These are phyloP conservation scores for Lycaon pictus DNA, from an alignment of 2,113 vertebrate genomes.

Conservation along the genomic window DNA sequence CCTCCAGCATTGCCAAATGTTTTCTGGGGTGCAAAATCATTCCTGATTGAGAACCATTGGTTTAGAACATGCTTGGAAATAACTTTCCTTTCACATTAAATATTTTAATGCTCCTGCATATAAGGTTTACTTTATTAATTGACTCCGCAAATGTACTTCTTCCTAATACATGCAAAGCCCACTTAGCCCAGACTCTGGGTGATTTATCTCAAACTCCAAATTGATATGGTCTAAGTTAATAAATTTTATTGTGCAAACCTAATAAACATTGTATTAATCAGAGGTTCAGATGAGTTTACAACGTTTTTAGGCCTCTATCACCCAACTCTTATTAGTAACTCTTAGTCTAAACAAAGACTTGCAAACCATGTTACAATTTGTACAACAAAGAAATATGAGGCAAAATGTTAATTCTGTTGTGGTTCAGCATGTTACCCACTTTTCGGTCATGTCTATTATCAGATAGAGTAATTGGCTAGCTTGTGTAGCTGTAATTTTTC, in stretches of 20 bases:
- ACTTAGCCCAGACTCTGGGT: slow-evolving; percentile 54
- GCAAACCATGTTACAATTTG: slow-evolving; percentile 64
- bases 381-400: slow-evolving; percentile 70
- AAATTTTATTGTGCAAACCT: slow-evolving; percentile 61
- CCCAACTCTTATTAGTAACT: slow-evolving; percentile 68
- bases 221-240: slow-evolving; percentile 72
- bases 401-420: slow-evolving; percentile 71
- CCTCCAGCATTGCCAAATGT: neutral
- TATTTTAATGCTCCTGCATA: neutral
- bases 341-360: slow-evolving; percentile 74
- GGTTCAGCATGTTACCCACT: slow-evolving; percentile 63
- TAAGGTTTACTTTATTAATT: slow-evolving; percentile 56
- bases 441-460: slow-evolving; percentile 71
- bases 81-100: slow-evolving; percentile 7
- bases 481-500: slow-evolving; percentile 67
- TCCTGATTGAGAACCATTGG: neutral
- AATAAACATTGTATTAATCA: slow-evolving; percentile 69
- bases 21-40: neutral
- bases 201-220: slow-evolving; percentile 65
- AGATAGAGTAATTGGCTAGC: slow-evolving; percentile 68
- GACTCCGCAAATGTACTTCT: slow-evolving; percentile 21
- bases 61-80: slow-evolving; percentile 12
- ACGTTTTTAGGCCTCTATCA: slow-evolving; percentile 64
- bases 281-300: slow-evolving; percentile 67
- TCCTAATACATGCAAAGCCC: neutral